Conservation (phyloP, 2,797 vertebrate species). For the Thaleichthys pacificus region DNA sequence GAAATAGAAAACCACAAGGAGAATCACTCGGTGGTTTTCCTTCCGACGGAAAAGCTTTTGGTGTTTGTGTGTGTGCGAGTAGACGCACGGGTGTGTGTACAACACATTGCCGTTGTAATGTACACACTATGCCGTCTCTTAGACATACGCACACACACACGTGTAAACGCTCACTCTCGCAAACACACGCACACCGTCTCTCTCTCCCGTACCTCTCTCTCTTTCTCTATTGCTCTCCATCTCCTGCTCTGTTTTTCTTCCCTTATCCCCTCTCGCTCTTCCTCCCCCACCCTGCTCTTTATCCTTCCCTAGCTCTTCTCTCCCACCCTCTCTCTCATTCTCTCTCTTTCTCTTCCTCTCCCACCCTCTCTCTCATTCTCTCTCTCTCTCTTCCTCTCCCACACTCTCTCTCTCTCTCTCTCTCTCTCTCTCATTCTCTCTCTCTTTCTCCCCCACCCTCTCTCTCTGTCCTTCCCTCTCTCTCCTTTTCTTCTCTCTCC, state of each 20-base stretch:
- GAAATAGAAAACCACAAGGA: slow-evolving; percentile 44
- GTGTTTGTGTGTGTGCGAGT: slow-evolving; percentile 12
- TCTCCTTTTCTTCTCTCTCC: too few relatives aligned
- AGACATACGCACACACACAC: not conserved
- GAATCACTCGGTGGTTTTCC: slow-evolving; percentile 42
- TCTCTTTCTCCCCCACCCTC: not conserved
- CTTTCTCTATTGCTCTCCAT: slow-evolving; percentile 16
- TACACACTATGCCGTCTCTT: not conserved
- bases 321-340: too few relatives aligned
- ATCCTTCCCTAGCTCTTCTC: too few relatives aligned
- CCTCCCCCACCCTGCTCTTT: not conserved
- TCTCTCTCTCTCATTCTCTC: not conserved
- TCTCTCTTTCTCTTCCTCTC: not conserved
- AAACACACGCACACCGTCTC: slow-evolving; percentile 3
- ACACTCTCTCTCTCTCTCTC: too few relatives aligned
- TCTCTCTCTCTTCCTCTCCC: too few relatives aligned
- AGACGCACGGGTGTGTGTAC: too few relatives aligned
- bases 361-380: too few relatives aligned
- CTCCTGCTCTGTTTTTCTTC: not conserved
- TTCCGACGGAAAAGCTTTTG: slow-evolving; percentile 40
- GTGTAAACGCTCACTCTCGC: not conserved
- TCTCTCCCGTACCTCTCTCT: too few relatives aligned
- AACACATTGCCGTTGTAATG: too few relatives aligned
- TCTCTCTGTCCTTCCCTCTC: too few relatives aligned
- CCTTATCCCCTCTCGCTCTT: not conserved